Evolutionary conservation across 2,888 invertebrate species (phyloP), one percentile per base, ranked within the genome.

Genomic region (Catotricha subobsoleta): DNA sequence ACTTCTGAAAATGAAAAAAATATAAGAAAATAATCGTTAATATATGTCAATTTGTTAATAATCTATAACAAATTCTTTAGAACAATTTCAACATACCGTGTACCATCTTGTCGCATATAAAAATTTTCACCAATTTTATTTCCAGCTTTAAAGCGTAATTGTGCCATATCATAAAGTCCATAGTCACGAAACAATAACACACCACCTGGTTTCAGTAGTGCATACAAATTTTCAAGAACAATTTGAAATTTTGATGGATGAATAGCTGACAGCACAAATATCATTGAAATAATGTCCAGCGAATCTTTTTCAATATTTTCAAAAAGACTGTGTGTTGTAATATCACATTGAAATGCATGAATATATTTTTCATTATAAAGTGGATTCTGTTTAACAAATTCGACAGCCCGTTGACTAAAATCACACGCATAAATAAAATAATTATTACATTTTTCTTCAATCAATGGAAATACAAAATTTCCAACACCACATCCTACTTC

Each of bases 401-500:
- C 78, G 0, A 95, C 67, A 0, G 95, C 95, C 64, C 84, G 75
- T 39, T 82, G 77, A 0, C 94, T 92, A 55, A 97, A 80, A 66
- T 95, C 95, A 59, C 94, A 94, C 1, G 88, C 88, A 60, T 82
- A 80, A 48, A 82, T 71, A 55, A 76, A 80, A 49, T 76, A 71
- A 48, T 74, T 71, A 48, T 67, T 65, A 0, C 59, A 53, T 1
- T 79, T 75, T 52, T 86, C 87, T 53, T 84, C 77, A 0, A 94
- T 60, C 38, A 98, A 59, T 0, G 97, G 97, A 60, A 81, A 95
- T 36, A 97, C 69, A 58, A 97, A 82, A 65, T 98, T 98, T 0
- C 98, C 98, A 8, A 94, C 95, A 3, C 98, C 97, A 59, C 94
- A 94, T 0, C 94, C 94, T 6, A 91, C 72, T 65, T 95, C 94